Base-by-base conservation (phyloP, 2,797 vertebrate species). In the Smutsia gigantea region DNA sequence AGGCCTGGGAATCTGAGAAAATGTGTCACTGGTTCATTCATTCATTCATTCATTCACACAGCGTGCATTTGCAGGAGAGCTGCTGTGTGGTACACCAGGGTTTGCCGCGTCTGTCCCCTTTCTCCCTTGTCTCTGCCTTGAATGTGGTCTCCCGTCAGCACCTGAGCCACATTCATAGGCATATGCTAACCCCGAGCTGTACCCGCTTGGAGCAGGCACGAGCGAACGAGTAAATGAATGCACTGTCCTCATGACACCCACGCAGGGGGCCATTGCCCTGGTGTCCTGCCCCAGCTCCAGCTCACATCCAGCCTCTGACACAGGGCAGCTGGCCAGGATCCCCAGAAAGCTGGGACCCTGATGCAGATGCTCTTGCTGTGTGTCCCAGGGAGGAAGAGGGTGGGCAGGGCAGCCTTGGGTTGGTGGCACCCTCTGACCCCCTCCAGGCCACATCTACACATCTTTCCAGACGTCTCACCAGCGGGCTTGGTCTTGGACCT, bases 181-280 rank as follows among this genome's bases (percentile, higher is more conserved):
- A 0, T 2, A 2, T 2, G n/a, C 34, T 19, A 3, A 29, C 5
- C 9, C 75, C 0, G 1, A 15, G 59, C 14, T 10, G 64, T 9
- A 0, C 5, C 19, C 14, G 2, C n/a, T 2, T 14, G 27, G 68
- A 15, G 34, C 2, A 2, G 5, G 7, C 6, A 0, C 7, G 7
- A 37, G 18, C 74, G 27, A 7, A 13, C 3, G 39, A 13, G 29
- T 19, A 15, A 6, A 17, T 1, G 63, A 27, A 2, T 31, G 4
- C 13, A 3, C 18, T 12, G 7, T 37, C 27, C 42, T 46, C 7
- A n/a, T 1, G 53, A 61, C 2, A 19, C 5, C 13, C 8, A 15
- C 2, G 5, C 11, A 0, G 2, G 12, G 53, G 42, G 51, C 37
- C 31, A 8, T 55, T 14, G 34, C 4, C 46, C 42, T 34, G 18